A percentile compares a stretch with the other conserved stretches of the same genome.
These are phyloP conservation scores for Chrysomela aeneicollis DNA, from an alignment of 2,888 invertebrate species.

Conservation along the genomic window DNA sequence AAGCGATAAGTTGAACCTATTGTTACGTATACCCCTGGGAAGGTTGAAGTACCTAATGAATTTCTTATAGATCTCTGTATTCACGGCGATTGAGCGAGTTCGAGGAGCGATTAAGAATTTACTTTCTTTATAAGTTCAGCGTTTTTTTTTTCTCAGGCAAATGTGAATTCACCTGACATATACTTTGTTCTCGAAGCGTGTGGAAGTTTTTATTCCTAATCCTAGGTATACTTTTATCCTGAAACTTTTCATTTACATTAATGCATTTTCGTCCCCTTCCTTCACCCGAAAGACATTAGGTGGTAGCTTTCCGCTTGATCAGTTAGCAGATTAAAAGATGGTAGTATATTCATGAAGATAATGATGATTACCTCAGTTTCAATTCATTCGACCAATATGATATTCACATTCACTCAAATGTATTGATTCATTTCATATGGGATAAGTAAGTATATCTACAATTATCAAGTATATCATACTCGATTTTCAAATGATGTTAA, in stretches of 20 bases:
- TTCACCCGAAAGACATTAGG: not conserved
- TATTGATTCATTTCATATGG: too few species aligned
- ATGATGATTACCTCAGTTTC: not conserved
- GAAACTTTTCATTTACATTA: not conserved
- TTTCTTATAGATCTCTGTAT: conserved; percentile 24
- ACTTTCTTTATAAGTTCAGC: conserved; percentile 8
- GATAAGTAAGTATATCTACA: too few species aligned
- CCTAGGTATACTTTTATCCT: not conserved
- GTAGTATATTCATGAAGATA: not conserved
- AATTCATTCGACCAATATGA: too few species aligned
- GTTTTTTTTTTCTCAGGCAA: not conserved
- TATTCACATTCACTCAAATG: too few species aligned
- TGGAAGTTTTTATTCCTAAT: not conserved
- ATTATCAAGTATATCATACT: too few species aligned
- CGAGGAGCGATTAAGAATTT: conserved; percentile 18
- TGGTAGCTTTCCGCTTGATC: not conserved
- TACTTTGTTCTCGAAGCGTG: not conserved
- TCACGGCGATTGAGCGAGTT: conserved; percentile 17
- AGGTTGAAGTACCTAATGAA: conserved; percentile 24
- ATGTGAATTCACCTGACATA: conserved; percentile 3
- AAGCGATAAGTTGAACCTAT: conserved; percentile 20
- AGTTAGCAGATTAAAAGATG: not conserved
- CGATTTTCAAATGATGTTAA: too few species aligned
- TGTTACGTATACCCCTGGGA: conserved; percentile 20
- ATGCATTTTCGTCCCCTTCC: not conserved